A percentile compares a stretch with the other conserved stretches of the same genome.
Evolutionary conservation across 2,888 invertebrate species (phyloP).

Genomic region (Zygaena filipendulae): DNA sequence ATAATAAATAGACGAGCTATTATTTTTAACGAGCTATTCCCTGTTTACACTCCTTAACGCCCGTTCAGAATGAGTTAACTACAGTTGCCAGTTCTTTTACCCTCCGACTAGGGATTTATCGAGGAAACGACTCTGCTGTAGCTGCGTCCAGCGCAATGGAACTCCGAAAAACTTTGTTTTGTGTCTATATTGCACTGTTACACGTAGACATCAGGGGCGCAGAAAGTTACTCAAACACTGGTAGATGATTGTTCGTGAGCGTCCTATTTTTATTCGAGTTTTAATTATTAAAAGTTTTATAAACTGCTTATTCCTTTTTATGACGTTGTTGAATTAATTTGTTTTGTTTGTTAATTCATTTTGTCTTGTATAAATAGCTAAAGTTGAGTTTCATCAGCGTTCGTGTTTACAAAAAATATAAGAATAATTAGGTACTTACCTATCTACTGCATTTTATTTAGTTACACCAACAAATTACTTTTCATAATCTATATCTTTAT

Average conservation of each 20-base stretch:
- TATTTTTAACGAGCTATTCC: conserved; percentile 38
- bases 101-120: conserved; percentile 39
- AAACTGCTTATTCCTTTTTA: conserved; percentile 67
- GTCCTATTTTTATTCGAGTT: conserved; percentile 61
- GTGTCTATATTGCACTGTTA: neutral
- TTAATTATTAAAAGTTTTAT: conserved; percentile 68
- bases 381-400: conserved; percentile 25
- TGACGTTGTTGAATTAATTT: conserved; percentile 62
- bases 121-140: conserved; percentile 31
- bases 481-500: no score
- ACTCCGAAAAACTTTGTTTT: conserved; percentile 21
- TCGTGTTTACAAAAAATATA: conserved; percentile 8
- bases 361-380: conserved; percentile 30
- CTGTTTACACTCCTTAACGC: conserved; percentile 52
- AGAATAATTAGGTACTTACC: no score
- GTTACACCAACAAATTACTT: no score
- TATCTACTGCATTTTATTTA: no score
- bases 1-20: no score
- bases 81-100: conserved; percentile 56
- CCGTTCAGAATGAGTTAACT: conserved; percentile 55
- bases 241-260: no score
- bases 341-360: conserved; percentile 58
- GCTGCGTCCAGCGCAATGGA: conserved; percentile 26
- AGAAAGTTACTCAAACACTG: no score
- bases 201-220: no score